Conservation (phyloP, 2,113 vertebrate species). For the Calypte anna region DNA sequence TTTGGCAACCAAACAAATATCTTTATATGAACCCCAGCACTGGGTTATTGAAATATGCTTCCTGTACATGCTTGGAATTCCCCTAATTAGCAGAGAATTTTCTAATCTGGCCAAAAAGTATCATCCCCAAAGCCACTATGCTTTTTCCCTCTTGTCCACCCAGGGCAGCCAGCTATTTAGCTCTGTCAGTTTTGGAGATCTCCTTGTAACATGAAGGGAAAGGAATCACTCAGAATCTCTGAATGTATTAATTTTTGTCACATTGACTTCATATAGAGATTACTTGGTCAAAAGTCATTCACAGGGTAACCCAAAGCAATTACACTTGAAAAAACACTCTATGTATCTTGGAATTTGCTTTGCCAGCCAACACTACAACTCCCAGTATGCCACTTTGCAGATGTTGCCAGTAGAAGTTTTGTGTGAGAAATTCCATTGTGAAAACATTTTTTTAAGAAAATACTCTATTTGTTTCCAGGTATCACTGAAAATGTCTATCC, state of each 20-base stretch:
- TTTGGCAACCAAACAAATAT: conserved; percentile 70
- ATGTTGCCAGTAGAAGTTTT: not conserved
- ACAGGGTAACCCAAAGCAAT: not conserved
- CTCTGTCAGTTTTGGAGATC: not conserved
- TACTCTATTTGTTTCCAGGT: not conserved
- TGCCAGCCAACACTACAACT: not conserved
- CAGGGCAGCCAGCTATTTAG: not conserved
- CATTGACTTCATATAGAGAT: not conserved
- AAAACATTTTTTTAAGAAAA: not conserved
- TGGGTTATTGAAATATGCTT: conserved; percentile 65
- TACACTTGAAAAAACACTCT: not conserved
- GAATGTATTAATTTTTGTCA: not conserved
- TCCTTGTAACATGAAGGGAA: not conserved
- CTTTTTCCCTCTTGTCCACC: conserved; percentile 18
- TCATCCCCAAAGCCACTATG: not conserved
- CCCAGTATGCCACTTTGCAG: not conserved
- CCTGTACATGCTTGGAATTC: conserved; percentile 81
- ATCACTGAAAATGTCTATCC: not conserved
- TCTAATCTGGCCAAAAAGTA: conserved; percentile 69
- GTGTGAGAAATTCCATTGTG: not conserved
- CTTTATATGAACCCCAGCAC: conserved; percentile 50
- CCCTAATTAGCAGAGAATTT: conserved; percentile 84
- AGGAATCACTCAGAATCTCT: not conserved
- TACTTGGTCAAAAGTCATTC: not conserved
- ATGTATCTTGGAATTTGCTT: not conserved